Evolutionary conservation across 2,113 vertebrate genomes (phyloP).

Genomic region (Piliocolobus tephrosceles): DNA sequence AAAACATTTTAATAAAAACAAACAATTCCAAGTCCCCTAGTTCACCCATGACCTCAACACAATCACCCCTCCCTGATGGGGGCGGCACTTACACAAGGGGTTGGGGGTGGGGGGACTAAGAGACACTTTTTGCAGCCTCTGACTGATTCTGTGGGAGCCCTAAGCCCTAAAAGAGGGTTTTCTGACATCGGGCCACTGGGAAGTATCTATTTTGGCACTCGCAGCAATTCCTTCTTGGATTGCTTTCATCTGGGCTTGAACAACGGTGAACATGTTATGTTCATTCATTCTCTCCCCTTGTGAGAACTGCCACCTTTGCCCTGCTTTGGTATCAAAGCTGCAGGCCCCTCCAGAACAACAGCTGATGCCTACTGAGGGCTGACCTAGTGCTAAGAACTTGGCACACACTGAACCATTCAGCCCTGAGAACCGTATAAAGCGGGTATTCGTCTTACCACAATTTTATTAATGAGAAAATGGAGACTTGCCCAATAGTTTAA

Average conservation of each 20-base stretch:
- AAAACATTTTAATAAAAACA: not conserved
- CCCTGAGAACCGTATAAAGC: not conserved
- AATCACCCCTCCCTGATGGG: not conserved
- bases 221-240: not conserved
- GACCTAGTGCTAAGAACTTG: not conserved
- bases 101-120: fast-evolving
- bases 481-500: not conserved
- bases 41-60: not conserved
- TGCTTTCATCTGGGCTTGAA: not conserved
- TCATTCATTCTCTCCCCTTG: not conserved
- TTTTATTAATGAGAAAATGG: not conserved
- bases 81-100: fast-evolving
- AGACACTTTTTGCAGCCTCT: not conserved
- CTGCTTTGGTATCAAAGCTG: not conserved
- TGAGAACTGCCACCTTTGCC: not conserved
- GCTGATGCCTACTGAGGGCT: not conserved
- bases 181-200: not conserved
- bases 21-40: not conserved
- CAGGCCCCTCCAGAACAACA: not conserved
- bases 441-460: not conserved
- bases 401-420: not conserved
- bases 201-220: not conserved
- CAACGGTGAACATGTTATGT: not conserved
- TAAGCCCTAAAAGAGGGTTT: not conserved
- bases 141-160: no score